A percentile compares a stretch with the other conserved stretches of the same genome.
These are phyloP conservation scores for Psittacula cyanocephala DNA, from an alignment of 2,113 vertebrate genomes.

Conservation along the genomic window DNA sequence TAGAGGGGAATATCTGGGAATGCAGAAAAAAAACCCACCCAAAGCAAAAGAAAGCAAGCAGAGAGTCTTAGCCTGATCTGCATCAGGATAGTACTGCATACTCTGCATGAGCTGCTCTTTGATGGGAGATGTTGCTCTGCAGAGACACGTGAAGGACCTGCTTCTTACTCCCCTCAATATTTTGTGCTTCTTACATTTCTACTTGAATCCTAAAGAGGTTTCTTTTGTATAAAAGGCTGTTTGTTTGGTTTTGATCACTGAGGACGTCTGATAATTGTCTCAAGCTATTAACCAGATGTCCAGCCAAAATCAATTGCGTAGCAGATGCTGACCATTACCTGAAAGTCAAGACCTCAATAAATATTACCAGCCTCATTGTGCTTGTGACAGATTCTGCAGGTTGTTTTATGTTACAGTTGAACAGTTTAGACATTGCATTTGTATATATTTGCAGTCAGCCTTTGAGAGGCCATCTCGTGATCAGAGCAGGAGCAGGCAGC, in stretches of 20 bases:
- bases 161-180: background rate
- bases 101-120: background rate
- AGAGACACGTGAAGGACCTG: background rate
- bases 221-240: background rate
- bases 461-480: background rate
- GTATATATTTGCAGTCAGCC: slow-evolving; percentile 48
- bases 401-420: slow-evolving; percentile 52
- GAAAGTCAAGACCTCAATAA: slow-evolving; percentile 66
- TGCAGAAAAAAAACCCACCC: background rate
- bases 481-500: background rate
- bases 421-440: slow-evolving; percentile 18
- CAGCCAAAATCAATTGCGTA: slow-evolving; percentile 64
- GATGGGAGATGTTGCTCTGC: background rate
- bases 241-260: slow-evolving; percentile 7
- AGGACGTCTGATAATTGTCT: slow-evolving; percentile 26
- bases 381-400: slow-evolving; percentile 41
- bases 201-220: background rate
- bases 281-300: slow-evolving; percentile 37
- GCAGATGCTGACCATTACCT: slow-evolving; percentile 16
- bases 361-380: slow-evolving; percentile 48
- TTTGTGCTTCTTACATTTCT: background rate
- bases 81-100: background rate
- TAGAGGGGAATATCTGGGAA: background rate
- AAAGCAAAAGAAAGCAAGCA: background rate
- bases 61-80: background rate